A percentile compares a stretch with the other conserved stretches of the same genome.
Conservation (phyloP, 2,113 vertebrate genomes). For the Oriolus oriolus region DNA sequence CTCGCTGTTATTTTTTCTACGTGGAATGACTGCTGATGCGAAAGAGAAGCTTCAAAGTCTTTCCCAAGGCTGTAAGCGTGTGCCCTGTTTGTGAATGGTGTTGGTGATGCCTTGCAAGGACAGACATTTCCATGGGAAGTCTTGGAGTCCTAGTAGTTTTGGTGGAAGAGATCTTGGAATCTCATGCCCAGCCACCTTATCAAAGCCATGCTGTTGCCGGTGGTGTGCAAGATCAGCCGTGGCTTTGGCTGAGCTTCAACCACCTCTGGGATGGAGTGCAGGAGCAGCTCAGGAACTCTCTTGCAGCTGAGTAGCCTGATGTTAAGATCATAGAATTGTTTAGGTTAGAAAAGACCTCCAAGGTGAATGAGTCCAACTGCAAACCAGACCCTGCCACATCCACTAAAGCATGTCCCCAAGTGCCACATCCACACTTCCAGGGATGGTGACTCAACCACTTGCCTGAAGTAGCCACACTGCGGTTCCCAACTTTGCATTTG, state of each 20-base stretch:
- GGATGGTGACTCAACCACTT: neutral
- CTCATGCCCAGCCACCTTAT: neutral
- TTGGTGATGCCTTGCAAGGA: neutral
- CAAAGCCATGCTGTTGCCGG: rapidly evolving
- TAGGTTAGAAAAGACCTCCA: neutral
- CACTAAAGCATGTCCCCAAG: neutral
- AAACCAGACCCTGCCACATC: neutral
- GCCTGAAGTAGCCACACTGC: neutral
- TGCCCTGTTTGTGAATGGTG: neutral
- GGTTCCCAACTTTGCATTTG: neutral
- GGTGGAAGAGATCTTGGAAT: neutral
- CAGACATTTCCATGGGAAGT: neutral
- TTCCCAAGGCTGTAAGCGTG: neutral
- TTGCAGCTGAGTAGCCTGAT: neutral
- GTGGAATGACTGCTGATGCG: neutral
- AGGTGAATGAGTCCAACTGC: rapidly evolving
- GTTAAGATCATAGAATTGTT: neutral
- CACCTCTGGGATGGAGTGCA: neutral
- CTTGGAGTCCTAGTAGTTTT: neutral
- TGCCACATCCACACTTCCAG: neutral
- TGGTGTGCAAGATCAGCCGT: rapidly evolving
- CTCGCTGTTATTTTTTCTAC: neutral
- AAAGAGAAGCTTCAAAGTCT: neutral
- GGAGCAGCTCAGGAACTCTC: neutral
- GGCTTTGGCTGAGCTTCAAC: neutral